phyloP scores from a whole-genome alignment of 2,113 vertebrate species.

The Laticauda colubrina region DNA sequence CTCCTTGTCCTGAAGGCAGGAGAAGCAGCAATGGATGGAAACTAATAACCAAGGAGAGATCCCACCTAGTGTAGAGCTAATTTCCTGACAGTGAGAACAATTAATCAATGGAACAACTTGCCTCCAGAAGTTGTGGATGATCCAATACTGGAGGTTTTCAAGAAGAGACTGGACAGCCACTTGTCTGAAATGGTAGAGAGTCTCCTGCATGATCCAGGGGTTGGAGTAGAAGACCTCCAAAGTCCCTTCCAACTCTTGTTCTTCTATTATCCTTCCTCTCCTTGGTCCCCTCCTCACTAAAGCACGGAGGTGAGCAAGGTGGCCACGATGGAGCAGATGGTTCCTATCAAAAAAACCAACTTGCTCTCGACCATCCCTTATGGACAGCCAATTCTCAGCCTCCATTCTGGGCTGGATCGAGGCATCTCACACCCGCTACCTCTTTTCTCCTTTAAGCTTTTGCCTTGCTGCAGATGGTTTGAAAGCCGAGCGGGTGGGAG shows the following conservation, averaged over 20 bases:
- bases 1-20: background rate
- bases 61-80: no score
- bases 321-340: background rate
- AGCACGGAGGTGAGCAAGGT: background rate
- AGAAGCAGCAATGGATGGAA: background rate
- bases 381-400: background rate
- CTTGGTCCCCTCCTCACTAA: background rate
- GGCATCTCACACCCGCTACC: rapidly evolving
- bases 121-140: background rate
- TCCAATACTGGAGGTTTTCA: background rate
- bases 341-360: background rate
- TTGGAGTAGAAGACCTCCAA: background rate
- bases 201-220: background rate
- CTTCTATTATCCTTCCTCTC: background rate
- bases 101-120: background rate
- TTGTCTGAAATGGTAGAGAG: background rate
- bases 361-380: background rate
- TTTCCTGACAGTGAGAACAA: background rate
- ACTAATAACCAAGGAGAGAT: background rate
- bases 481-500: background rate
- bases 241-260: background rate
- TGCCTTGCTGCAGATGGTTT: background rate
- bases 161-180: background rate
- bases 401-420: rapidly evolving
- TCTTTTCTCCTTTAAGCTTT: background rate